Base-by-base conservation (phyloP, 35 echinoderm and acorn worm species). In the Hemicentrotus pulcherrimus region DNA sequence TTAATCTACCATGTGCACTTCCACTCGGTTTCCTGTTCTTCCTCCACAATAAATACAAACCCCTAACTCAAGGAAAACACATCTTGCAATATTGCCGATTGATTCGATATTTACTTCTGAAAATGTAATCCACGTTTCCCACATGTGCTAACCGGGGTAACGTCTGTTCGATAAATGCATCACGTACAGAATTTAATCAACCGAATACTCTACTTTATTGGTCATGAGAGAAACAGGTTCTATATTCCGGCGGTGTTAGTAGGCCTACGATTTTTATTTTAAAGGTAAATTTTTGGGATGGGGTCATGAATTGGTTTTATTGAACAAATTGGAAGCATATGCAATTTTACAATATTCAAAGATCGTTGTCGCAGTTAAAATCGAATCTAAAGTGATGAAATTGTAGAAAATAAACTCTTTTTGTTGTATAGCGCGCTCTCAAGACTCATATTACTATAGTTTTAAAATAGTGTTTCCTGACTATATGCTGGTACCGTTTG, bases 21-120 rank as follows among this genome's bases (percentile, higher is more conserved):
- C 65, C 65, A 78, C 28, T 22, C 19, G 65, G 65, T 28, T 78
- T 78, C 65, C 65, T 78, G 65, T 0, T 22, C 28, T 78, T n/a
- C 65, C 22, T 22, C 19, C n/a, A 78, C n/a, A 78, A n/a, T 78
- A 78, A 78, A 78, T 78, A 78, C 65, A 22, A 28, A 78, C 19
- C 65, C 22, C 5, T 12, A 15, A 55, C 50, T 15, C 11, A 2
- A 55, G 65, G 28, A n/a, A 78, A 78, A 71, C 18, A 78, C 65
- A 78, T 78, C 65, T 78, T 78, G 65, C 65, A 78, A 78, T n/a
- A n/a, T 78, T 28, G 65, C 65, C 65, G 65, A 78, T 78, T 78
- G 65, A 78, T 78, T 28, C 22, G 65, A 78, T 78, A 8, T 78
- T 78, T 78, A 28, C 65, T 78, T 78, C 19, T 28, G 65, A 78